phyloP scores from a whole-genome alignment of 2,797 vertebrate genomes.

The Xyrichtys novacula region DNA sequence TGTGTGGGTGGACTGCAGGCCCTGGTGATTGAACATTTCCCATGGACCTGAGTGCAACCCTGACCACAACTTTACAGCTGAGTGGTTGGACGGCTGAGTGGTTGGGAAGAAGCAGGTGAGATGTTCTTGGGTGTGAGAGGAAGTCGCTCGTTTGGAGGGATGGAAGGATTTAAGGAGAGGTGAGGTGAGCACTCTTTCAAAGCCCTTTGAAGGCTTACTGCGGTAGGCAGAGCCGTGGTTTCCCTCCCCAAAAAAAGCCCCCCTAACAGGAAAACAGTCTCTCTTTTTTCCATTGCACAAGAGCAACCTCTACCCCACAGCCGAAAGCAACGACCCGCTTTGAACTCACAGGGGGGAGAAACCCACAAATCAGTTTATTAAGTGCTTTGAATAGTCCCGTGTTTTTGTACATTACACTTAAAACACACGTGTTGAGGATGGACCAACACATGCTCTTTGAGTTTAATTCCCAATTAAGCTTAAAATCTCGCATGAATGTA shows the following conservation, averaged over 20 bases:
- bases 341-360: slow-evolving; percentile 75
- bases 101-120: slow-evolving; percentile 60
- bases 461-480: slow-evolving; percentile 22
- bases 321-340: slow-evolving; percentile 72
- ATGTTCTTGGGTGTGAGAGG: slow-evolving; percentile 51
- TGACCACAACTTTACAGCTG: slow-evolving; percentile 44
- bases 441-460: slow-evolving; percentile 51
- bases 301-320: slow-evolving; percentile 73
- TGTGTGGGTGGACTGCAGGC: slow-evolving; percentile 37
- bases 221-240: slow-evolving; percentile 77
- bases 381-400: slow-evolving; percentile 74
- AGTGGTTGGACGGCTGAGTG: slow-evolving; percentile 38
- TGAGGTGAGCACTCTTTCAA: slow-evolving; percentile 70
- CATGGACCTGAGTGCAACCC: slow-evolving; percentile 44
- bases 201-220: slow-evolving; percentile 76
- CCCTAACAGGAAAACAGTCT: slow-evolving; percentile 73
- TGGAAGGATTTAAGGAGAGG: slow-evolving; percentile 59
- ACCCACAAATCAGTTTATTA: slow-evolving; percentile 84
- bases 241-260: slow-evolving; percentile 69
- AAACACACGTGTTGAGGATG: slow-evolving; percentile 55
- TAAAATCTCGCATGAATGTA: slow-evolving; percentile 31
- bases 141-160: slow-evolving; percentile 64
- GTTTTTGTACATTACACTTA: slow-evolving; percentile 51
- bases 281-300: slow-evolving; percentile 76
- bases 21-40: slow-evolving; percentile 60